phyloP scores from a whole-genome alignment of 2,888 invertebrate genomes.

The Lithosia quadra region DNA sequence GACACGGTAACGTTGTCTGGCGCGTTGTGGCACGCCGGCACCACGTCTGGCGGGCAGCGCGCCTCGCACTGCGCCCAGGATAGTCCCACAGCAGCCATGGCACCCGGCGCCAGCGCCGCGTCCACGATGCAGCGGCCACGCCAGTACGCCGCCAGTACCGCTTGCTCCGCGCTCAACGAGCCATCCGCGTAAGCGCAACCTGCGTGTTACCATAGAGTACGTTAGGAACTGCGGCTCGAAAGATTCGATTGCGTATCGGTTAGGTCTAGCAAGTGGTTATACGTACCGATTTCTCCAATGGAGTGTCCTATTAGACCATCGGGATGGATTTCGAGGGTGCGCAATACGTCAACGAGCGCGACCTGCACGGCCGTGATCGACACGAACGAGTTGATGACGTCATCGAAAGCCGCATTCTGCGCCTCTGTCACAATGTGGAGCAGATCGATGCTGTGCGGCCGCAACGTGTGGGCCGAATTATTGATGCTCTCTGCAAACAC shows the following conservation, averaged over 20 bases:
- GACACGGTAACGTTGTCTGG: constrained; percentile 96
- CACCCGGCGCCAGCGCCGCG: too few species aligned
- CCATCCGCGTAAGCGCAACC: constrained; percentile 99
- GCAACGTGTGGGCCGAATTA: constrained; percentile 91
- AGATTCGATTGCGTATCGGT: too few species aligned
- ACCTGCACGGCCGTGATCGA: too few species aligned
- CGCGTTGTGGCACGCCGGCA: constrained; percentile 98
- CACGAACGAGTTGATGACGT: constrained; percentile 96
- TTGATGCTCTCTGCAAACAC: constrained; percentile 93
- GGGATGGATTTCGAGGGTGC: constrained; percentile 91
- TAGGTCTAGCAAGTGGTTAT: too few species aligned
- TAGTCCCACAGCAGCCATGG: too few species aligned
- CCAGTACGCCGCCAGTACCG: constrained; percentile 97
- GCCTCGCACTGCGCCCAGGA: too few species aligned
- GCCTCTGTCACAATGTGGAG: constrained; percentile 92
- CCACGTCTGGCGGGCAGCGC: too few species aligned
- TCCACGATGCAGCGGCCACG: constrained; percentile 94
- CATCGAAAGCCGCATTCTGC: constrained; percentile 92
- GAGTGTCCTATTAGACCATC: constrained; percentile 99
- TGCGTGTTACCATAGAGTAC: constrained; percentile 43
- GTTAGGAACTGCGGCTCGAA: too few species aligned
- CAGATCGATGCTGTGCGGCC: constrained; percentile 94
- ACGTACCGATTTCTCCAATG: constrained; percentile 92
- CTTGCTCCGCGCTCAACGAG: constrained; percentile 97
- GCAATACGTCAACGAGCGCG: constrained; percentile 96